These are phyloP conservation scores for Neodiprion pinetum DNA, from an alignment of 1,140 invertebrate genomes.

Conservation along the genomic window DNA sequence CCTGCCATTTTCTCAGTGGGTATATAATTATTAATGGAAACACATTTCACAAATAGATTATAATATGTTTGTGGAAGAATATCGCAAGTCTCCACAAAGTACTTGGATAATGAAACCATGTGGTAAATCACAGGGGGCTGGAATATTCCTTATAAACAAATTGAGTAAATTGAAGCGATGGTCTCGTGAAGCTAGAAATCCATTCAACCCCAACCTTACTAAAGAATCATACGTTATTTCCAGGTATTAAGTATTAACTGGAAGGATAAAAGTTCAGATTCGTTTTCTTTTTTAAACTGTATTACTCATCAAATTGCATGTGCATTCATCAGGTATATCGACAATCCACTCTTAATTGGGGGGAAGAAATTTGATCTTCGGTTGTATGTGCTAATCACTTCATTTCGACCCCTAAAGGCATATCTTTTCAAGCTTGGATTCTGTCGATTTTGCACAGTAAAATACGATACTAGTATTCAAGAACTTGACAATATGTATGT, in stretches of 20 bases:
- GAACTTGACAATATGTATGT: slow-evolving; percentile 88
- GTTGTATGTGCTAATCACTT: slow-evolving; percentile 85
- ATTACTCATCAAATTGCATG: no score
- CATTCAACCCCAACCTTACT: slow-evolving; percentile 81
- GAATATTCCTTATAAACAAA: slow-evolving; percentile 90
- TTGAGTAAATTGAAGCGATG: slow-evolving; percentile 88
- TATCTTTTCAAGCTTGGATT: slow-evolving; percentile 83
- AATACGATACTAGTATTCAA: slow-evolving; percentile 73
- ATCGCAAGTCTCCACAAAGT: slow-evolving; percentile 87
- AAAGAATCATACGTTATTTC: slow-evolving; percentile 94
- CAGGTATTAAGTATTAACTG: slow-evolving; percentile 54
- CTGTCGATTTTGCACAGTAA: slow-evolving; percentile 85
- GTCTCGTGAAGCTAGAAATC: slow-evolving; percentile 82
- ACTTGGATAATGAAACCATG: slow-evolving; percentile 99
- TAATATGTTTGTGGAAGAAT: slow-evolving; percentile 96
- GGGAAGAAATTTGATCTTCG: slow-evolving; percentile 91
- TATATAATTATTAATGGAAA: slow-evolving; percentile 4
- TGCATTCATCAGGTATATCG: slow-evolving; percentile 70
- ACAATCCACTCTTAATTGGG: slow-evolving; percentile 86
- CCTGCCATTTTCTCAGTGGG: neutral
- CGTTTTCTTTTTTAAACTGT: neutral
- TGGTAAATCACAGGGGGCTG: slow-evolving; percentile 87
- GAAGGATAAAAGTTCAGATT: neutral
- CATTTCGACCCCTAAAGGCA: slow-evolving; percentile 82
- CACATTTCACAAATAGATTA: slow-evolving; percentile 69